These are phyloP conservation scores for Nasonia longicornis DNA, from an alignment of 1,140 invertebrate species.

Conservation along the genomic window DNA sequence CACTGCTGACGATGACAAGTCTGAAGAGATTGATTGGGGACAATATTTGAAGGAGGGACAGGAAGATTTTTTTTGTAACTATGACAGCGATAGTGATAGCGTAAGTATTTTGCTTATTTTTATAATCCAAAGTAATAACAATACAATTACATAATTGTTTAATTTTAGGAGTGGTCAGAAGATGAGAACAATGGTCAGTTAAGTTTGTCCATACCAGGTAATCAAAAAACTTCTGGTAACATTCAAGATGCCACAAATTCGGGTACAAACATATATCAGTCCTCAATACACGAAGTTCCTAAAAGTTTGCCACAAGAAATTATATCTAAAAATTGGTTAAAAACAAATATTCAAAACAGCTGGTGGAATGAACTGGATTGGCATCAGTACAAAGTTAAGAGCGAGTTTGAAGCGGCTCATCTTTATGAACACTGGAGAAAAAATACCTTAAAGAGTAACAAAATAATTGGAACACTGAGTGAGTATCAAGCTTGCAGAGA, in stretches of 20 bases:
- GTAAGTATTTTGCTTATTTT: conserved; percentile 52
- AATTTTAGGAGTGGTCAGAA: conserved; percentile 58
- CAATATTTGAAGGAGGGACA: conserved; percentile 66
- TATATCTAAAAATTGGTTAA: conserved; percentile 62
- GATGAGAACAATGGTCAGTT: conserved; percentile 52
- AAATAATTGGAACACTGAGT: conserved; percentile 57
- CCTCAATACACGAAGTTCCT: not conserved
- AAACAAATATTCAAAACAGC: conserved; percentile 61
- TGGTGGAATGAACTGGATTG: conserved; percentile 65
- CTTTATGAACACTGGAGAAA: conserved; percentile 61
- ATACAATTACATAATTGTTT: not conserved
- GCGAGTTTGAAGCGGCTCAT: conserved; percentile 57
- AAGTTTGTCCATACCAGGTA: conserved; percentile 19
- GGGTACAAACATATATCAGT: not conserved
- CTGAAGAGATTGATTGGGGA: conserved; percentile 65
- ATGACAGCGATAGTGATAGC: conserved; percentile 59
- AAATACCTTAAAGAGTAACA: conserved; percentile 50
- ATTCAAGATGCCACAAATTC: conserved; percentile 4
- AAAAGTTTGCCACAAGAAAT: conserved; percentile 51
- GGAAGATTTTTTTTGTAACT: conserved; percentile 61
- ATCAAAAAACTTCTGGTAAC: not conserved
- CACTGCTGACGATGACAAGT: conserved; percentile 50
- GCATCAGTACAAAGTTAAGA: conserved; percentile 55
- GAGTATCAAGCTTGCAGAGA: conserved; percentile 66
- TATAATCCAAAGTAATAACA: not conserved